A percentile compares a stretch with the other conserved stretches of the same genome.
phyloP scores from a whole-genome alignment of 2,888 invertebrate genomes.

The Tiliacea aurago region DNA sequence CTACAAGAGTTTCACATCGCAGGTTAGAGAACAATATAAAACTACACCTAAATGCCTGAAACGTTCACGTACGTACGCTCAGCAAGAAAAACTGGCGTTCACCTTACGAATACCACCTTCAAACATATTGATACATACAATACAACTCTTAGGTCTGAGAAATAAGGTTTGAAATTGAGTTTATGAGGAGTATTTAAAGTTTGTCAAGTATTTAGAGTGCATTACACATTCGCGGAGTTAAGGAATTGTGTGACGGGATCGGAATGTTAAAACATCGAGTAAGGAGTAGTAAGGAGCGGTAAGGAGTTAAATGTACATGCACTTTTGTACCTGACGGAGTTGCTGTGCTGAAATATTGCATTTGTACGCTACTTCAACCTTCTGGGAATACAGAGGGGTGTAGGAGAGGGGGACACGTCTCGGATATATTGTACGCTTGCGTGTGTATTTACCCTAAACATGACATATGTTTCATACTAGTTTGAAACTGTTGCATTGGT shows the following conservation, averaged over 20 bases:
- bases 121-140: conserved; percentile 33
- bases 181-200: conserved; percentile 17
- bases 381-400: background rate
- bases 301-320: conserved; percentile 57
- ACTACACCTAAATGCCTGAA: conserved; percentile 70
- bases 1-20: conserved; percentile 58
- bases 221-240: conserved; percentile 78
- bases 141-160: conserved; percentile 28
- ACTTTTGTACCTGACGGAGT: conserved; percentile 62
- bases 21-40: conserved; percentile 69
- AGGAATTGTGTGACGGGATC: conserved; percentile 71
- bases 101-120: conserved; percentile 64
- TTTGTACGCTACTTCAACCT: conserved; percentile 18
- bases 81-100: conserved; percentile 70
- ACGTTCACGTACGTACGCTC: conserved; percentile 66
- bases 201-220: conserved; percentile 71
- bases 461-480: conserved; percentile 23
- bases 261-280: conserved; percentile 72
- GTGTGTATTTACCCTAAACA: conserved; percentile 33
- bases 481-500: conserved; percentile 13
- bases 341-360: conserved; percentile 41
- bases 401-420: background rate
- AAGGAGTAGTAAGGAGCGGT: conserved; percentile 39
- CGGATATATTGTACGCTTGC: conserved; percentile 24
- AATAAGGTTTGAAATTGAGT: conserved; percentile 50